A percentile compares a stretch with the other conserved stretches of the same genome.
phyloP scores from a whole-genome alignment of 2,113 vertebrate species.

The Oryzias melastigma region DNA sequence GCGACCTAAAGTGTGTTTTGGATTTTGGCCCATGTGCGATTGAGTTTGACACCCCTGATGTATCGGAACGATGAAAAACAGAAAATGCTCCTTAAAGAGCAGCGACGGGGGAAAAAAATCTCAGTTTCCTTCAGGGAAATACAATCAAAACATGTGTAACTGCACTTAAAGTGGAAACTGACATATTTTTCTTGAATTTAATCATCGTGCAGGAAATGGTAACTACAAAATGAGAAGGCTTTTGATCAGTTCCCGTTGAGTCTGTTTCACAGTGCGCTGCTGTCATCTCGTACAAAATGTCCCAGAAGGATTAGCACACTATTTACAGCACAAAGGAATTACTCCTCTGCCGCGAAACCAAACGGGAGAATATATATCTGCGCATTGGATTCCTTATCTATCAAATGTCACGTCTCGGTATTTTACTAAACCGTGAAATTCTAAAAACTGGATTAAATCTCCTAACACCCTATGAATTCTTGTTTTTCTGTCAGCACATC shows the following conservation, averaged over 20 bases:
- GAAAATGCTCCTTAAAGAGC: too few relatives aligned
- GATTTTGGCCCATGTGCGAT: too few relatives aligned
- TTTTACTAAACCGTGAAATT: too few relatives aligned
- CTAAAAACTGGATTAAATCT: not conserved
- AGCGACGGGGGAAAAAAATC: too few relatives aligned
- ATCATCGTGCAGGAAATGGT: not conserved
- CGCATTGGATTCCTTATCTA: too few relatives aligned
- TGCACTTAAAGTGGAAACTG: not conserved
- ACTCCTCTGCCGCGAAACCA: not conserved
- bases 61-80: too few relatives aligned
- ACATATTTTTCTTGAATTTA: not conserved
- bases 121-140: not conserved
- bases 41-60: too few relatives aligned
- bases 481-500: not conserved
- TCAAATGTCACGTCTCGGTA: too few relatives aligned
- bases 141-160: not conserved
- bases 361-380: not conserved
- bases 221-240: not conserved
- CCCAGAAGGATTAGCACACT: not conserved
- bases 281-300: not conserved
- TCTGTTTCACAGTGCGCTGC: not conserved
- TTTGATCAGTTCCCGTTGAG: not conserved
- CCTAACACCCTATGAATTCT: not conserved
- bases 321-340: not conserved
- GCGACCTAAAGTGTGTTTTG: too few relatives aligned